phyloP scores from a whole-genome alignment of 1,140 invertebrate genomes.

The Sycobia sp. region DNA sequence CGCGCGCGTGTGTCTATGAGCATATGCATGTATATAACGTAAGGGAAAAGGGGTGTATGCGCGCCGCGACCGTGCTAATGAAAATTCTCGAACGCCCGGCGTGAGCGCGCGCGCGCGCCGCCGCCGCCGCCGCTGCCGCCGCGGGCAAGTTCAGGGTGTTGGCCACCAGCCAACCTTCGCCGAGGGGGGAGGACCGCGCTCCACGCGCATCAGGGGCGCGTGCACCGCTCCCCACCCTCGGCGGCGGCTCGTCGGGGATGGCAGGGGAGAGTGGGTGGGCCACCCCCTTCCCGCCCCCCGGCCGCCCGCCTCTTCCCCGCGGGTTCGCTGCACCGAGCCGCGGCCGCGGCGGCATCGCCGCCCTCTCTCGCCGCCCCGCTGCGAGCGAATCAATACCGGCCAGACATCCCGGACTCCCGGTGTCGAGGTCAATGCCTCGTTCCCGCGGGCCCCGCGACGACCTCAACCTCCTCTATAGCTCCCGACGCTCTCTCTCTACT shows the following conservation, averaged over 20 bases:
- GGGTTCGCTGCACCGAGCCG: conserved; percentile 33
- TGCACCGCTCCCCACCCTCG: conserved; percentile 20
- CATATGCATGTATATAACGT: no score
- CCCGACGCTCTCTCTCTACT: background rate
- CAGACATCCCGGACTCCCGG: conserved; percentile 57
- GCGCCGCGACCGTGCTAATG: no score
- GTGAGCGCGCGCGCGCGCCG: conserved; percentile 22
- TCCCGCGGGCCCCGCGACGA: conserved; percentile 54
- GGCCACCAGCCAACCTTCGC: no score
- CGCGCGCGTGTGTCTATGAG: no score
- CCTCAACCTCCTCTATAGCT: conserved; percentile 52
- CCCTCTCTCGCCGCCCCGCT: conserved; percentile 8
- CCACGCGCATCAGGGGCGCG: conserved; percentile 19
- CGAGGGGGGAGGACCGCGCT: no score
- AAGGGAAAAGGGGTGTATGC: no score
- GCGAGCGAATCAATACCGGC: conserved; percentile 56
- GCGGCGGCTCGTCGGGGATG: background rate
- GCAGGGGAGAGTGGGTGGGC: no score
- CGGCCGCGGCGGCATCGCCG: conserved; percentile 9
- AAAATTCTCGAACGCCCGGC: conserved; percentile 25
- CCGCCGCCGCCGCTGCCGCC: background rate
- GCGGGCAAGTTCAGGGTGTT: no score
- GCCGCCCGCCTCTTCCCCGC: conserved; percentile 39
- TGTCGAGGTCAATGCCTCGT: conserved; percentile 58
- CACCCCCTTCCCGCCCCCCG: background rate